phyloP scores from a whole-genome alignment of 1,140 invertebrate species.

The Pseudomyrmex dendroicus region DNA sequence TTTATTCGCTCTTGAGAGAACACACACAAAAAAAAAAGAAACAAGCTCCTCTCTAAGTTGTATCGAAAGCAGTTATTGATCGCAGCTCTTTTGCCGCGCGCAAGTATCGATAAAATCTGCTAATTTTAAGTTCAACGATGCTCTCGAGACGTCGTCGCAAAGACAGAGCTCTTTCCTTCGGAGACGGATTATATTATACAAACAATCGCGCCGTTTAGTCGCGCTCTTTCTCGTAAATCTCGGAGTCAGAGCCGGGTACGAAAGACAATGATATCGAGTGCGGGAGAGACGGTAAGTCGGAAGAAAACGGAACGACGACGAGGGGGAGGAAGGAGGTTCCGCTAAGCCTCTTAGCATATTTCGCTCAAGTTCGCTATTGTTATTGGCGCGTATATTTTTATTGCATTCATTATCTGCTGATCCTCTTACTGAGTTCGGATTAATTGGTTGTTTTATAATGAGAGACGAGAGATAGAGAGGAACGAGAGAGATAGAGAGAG shows the following conservation, averaged over 20 bases:
- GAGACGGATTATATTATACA: constrained; percentile 51
- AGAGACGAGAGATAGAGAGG: not conserved
- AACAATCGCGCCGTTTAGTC: constrained; percentile 54
- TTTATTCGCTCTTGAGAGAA: not conserved
- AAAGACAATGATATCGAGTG: constrained; percentile 49
- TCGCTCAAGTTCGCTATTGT: constrained; percentile 76
- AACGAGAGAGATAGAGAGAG: constrained; percentile 11
- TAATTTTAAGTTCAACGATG: constrained; percentile 54
- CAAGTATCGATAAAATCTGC: constrained; percentile 34
- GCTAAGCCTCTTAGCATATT: constrained; percentile 81
- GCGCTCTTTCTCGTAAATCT: constrained; percentile 49
- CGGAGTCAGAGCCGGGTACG: constrained; percentile 23
- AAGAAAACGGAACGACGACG: constrained; percentile 24
- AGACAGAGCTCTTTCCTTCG: constrained; percentile 15
- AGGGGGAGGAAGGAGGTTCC: constrained; percentile 45
- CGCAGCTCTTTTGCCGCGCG: constrained; percentile 19
- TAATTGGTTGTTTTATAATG: constrained; percentile 80
- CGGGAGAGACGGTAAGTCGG: not conserved
- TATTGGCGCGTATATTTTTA: constrained; percentile 80
- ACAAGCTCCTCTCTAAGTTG: not conserved
- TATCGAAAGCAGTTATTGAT: constrained; percentile 27
- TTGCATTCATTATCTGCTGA: constrained; percentile 82
- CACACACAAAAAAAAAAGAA: not conserved
- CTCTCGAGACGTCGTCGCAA: constrained; percentile 32
- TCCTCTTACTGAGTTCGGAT: constrained; percentile 81